Percentiles rank a stretch among this genome's conserved stretches.
These are phyloP conservation scores for Argopecten irradians DNA, from an alignment of 1,140 invertebrate species.

Conservation along the genomic window DNA sequence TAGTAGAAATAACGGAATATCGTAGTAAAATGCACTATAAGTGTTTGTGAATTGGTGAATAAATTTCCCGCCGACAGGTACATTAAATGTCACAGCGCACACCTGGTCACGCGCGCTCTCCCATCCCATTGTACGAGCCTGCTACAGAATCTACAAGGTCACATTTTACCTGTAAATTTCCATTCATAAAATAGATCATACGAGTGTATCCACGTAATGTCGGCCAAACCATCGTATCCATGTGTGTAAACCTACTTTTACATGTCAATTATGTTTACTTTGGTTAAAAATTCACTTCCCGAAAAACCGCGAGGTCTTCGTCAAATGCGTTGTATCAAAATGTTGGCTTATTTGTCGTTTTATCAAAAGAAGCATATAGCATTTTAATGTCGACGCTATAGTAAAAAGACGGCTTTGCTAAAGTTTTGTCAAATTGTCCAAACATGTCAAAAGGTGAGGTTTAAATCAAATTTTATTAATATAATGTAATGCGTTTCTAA, in stretches of 20 bases:
- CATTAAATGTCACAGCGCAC: background rate
- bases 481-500: too few species aligned
- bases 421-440: too few species aligned
- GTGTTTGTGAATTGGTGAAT: background rate
- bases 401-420: too few species aligned
- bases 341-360: too few species aligned
- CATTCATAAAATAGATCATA: background rate
- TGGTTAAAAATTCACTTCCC: background rate
- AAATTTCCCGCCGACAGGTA: background rate
- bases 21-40: background rate
- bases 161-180: background rate
- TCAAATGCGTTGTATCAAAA: too few species aligned
- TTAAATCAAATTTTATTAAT: too few species aligned
- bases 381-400: too few species aligned
- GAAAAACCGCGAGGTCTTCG: background rate
- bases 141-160: background rate
- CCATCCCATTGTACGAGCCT: background rate
- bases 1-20: background rate
- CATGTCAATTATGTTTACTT: background rate
- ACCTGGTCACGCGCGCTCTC: background rate
- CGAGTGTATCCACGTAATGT: background rate
- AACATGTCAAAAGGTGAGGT: too few species aligned
- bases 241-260: constrained; percentile 1
- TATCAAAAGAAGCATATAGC: too few species aligned
- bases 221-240: background rate